Base-by-base conservation (phyloP, 1,140 invertebrate species). In the Papilio machaon region DNA sequence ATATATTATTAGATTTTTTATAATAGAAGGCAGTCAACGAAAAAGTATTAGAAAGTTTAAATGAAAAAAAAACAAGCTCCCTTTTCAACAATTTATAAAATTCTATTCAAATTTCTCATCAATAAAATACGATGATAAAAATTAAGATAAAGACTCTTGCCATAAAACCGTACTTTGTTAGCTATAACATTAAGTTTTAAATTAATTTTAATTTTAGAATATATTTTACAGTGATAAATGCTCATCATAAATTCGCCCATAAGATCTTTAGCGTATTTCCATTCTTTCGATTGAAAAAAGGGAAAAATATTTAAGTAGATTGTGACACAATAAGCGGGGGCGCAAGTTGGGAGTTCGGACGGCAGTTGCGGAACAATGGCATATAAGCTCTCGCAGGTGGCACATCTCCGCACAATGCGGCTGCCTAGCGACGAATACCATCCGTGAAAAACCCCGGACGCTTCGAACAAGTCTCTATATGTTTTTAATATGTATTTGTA, bases 301-400 rank as follows among this genome's bases (percentile, higher is more conserved):
- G 84, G 80, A 87, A 91, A 89, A 91, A 89, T 82, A 85, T 84
- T 80, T 87, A 85, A 88, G 84, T 85, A 76, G 70, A 82, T 82
- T 81, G 80, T 87, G 70, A 73, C 81, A 90, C 89, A 90, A 90
- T 88, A 83, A 86, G 82, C 78, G 85, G 52, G 81, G 74, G 83
- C 83, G 84, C 80, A 89, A 89, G 83, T 89, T 88, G 73, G 46
- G 58, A 60, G 74, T 73, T 81, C 80, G 79, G 60, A 81, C 78
- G 77, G 54, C 81, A 81, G 86, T 88, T 87, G 85, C 77, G 81
- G 81, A 83, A 89, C 85, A 88, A 90, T 89, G 80, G 79, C 77
- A 81, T 82, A 85, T 92, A 91, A 91, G 88, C 90, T 80, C 85
- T 86, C 83, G 83, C 91, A 92, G 91, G 89, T 92, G 91, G 82